Base-by-base conservation (phyloP, 2,888 invertebrate species). In the Crioceris asparagi region DNA sequence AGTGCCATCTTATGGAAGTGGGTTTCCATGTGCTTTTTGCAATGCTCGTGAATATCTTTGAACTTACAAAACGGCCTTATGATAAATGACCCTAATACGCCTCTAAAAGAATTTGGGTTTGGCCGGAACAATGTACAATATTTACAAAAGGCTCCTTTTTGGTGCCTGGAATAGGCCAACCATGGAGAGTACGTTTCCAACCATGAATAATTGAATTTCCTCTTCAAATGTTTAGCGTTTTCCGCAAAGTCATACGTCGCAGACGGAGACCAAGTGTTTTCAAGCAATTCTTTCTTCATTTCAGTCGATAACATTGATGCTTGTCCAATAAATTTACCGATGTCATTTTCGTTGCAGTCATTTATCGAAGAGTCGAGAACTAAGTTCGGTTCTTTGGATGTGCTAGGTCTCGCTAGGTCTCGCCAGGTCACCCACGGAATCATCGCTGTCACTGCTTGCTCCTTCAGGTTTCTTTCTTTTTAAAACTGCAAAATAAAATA, bases 21-120 rank as follows among this genome's bases (percentile, higher is more conserved):
- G 4, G 36, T 36, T 11, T 29, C 23, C 8, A 21, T 32, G 36
- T 42, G 38, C 43, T 52, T 38, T 40, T 42, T 36, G 41, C 45
- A 33, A 40, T 36, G 21, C 21, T 44, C 44, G 21, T 41, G 36
- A 39, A 29, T 29, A 37, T 21, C 19, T 38, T 38, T 34, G 34
- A 38, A 38, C 35, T 36, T 39, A 30, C 25, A 39, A 39, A 47
- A 52, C 33, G 47, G 40, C 36, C 41, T 46, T 39, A 48, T 39
- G 31, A 46, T 51, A 42, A 55, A 51, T 43, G 47, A 46, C 16
- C 49, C 48, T 33, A 47, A 45, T 40, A 49, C 34, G 29, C 51
- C 52, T 35, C 36, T 39, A 39, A 34, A 35, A 16, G 35, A 31
- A 36, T 18, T 34, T 38, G 32, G 33, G 18, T 38, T 41, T 17